A percentile compares a stretch with the other conserved stretches of the same genome.
These are phyloP conservation scores for Lineus longissimus DNA, from an alignment of 1,140 invertebrate species.

Conservation along the genomic window DNA sequence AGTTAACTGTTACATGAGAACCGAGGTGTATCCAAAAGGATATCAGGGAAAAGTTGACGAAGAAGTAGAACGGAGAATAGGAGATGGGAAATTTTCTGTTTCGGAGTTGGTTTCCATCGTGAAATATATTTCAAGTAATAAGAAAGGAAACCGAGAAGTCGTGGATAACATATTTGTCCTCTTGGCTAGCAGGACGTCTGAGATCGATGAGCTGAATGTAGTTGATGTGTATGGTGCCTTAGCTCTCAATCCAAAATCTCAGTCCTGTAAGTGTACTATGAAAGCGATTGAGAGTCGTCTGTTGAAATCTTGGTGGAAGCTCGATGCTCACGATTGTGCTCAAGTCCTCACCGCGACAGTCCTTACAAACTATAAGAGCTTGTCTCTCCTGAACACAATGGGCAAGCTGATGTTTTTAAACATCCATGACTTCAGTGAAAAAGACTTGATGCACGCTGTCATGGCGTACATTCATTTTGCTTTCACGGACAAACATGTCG, in stretches of 20 bases:
- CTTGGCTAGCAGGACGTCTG: slow-evolving; percentile 59
- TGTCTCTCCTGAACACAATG: slow-evolving; percentile 54
- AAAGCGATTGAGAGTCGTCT: slow-evolving; percentile 63
- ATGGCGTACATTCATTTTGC: slow-evolving; percentile 24
- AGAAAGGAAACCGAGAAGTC: slow-evolving; percentile 48
- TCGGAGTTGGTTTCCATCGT: slow-evolving; percentile 62
- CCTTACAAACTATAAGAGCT: slow-evolving; percentile 51
- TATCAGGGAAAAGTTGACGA: slow-evolving; percentile 21
- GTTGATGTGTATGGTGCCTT: slow-evolving; percentile 60
- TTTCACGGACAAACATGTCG: slow-evolving; percentile 51
- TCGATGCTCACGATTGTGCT: slow-evolving; percentile 58
- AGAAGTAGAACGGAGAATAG: slow-evolving; percentile 31
- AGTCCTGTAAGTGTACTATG: slow-evolving; percentile 62
- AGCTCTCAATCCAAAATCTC: slow-evolving; percentile 25
- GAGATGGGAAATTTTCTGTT: slow-evolving; percentile 62
- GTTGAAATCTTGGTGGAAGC: slow-evolving; percentile 59
- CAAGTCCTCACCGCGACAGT: slow-evolving; percentile 57
- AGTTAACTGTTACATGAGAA: slow-evolving; percentile 23
- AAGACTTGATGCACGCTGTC: slow-evolving; percentile 61
- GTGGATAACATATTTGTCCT: slow-evolving; percentile 69
- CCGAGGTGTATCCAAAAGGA: slow-evolving; percentile 20
- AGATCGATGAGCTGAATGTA: slow-evolving; percentile 62
- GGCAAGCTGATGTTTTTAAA: slow-evolving; percentile 63
- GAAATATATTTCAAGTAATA: slow-evolving; percentile 33
- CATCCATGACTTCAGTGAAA: slow-evolving; percentile 62